A percentile compares a stretch with the other conserved stretches of the same genome.
phyloP scores from a whole-genome alignment of 92 coral and sea anemone species.

The Paragorgia papillata region DNA sequence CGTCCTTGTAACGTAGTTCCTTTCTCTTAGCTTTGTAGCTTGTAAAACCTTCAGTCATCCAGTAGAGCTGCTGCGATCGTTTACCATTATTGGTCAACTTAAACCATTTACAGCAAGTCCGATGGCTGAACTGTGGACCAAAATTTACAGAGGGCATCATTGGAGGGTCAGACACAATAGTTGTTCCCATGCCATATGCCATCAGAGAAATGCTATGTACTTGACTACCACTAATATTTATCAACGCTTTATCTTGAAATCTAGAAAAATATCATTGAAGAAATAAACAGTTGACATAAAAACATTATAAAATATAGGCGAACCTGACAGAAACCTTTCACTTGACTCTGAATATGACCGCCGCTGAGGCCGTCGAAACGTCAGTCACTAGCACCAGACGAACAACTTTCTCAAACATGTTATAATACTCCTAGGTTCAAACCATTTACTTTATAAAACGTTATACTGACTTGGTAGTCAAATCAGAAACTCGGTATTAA shows the following conservation, averaged over 20 bases:
- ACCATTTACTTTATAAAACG: too few species aligned
- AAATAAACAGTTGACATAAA: neutral
- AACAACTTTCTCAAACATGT: too few species aligned
- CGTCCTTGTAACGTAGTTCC: constrained; percentile 81
- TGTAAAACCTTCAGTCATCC: constrained; percentile 96
- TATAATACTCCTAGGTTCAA: too few species aligned
- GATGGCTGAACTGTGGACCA: constrained; percentile 97
- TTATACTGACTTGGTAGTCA: too few species aligned
- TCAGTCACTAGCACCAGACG: too few species aligned
- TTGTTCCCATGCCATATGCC: constrained; percentile 93
- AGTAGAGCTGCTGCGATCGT: constrained; percentile 94
- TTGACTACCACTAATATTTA: constrained; percentile 89
- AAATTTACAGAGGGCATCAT: constrained; percentile 83
- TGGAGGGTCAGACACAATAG: constrained; percentile 93
- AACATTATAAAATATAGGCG: too few species aligned
- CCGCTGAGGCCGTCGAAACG: too few species aligned
- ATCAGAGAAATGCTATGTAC: constrained; percentile 78
- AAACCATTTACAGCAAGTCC: constrained; percentile 74
- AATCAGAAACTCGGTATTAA: too few species aligned
- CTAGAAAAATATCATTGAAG: constrained; percentile 34
- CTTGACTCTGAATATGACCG: too few species aligned
- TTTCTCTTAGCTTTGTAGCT: constrained; percentile 81
- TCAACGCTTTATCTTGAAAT: constrained; percentile 86
- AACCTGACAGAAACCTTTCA: too few species aligned
- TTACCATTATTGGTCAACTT: constrained; percentile 83